A percentile compares a stretch with the other conserved stretches of the same genome.
These are phyloP conservation scores for Apogon hyalosoma DNA, from an alignment of 2,797 vertebrate genomes.

Conservation along the genomic window DNA sequence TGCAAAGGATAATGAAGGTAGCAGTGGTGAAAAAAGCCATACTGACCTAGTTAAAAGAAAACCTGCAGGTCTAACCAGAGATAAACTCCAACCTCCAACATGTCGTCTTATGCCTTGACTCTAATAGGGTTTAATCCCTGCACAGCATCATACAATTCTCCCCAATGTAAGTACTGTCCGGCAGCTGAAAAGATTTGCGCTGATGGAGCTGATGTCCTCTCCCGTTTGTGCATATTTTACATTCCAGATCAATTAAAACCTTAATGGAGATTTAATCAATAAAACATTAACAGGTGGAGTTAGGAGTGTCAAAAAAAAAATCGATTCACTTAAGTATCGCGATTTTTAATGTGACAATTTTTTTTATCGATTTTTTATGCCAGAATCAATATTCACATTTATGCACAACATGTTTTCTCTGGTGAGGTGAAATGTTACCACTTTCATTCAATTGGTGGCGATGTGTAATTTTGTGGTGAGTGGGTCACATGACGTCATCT, in stretches of 20 bases:
- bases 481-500: too few species aligned
- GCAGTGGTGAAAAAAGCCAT: background rate
- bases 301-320: too few species aligned
- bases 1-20: conserved; percentile 2
- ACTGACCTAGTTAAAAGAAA: conserved; percentile 22
- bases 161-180: conserved; percentile 22
- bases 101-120: background rate
- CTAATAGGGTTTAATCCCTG: too few species aligned
- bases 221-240: conserved; percentile 15
- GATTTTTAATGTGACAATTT: too few species aligned
- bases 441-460: too few species aligned
- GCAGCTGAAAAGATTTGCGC: conserved; percentile 18
- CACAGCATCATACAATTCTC: conserved; percentile 5
- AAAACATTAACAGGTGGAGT: conserved; percentile 24
- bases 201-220: conserved; percentile 23
- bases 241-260: conserved; percentile 30
- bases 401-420: too few species aligned
- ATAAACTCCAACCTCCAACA: conserved; percentile 31
- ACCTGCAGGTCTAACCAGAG: conserved; percentile 21
- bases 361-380: too few species aligned
- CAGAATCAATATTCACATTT: too few species aligned
- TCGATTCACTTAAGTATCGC: too few species aligned
- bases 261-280: conserved; percentile 42
- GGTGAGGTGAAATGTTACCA: too few species aligned
- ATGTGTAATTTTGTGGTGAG: too few species aligned